Conservation (phyloP, 2,888 invertebrate species). For the Noctua pronuba region DNA sequence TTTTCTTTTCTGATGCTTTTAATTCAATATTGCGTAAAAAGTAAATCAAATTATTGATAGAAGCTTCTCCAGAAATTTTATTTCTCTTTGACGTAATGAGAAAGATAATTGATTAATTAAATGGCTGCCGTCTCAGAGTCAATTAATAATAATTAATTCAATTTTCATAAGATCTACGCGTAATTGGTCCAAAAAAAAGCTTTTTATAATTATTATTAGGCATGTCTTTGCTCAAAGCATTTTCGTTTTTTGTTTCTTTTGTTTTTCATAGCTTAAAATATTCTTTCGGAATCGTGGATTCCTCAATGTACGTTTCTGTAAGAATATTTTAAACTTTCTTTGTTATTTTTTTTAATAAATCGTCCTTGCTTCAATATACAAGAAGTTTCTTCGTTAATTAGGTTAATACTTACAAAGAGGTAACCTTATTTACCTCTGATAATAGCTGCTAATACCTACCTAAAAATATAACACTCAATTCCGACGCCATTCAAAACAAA, state of each 20-base stretch:
- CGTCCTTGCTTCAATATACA: neutral
- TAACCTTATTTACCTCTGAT: neutral
- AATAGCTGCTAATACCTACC: conserved; percentile 8
- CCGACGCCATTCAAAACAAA: conserved; percentile 22
- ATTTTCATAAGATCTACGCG: conserved; percentile 30
- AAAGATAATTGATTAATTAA: conserved; percentile 55
- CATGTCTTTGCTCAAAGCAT: neutral
- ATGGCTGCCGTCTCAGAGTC: conserved; percentile 26
- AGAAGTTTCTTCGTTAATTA: neutral
- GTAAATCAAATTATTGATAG: conserved; percentile 15
- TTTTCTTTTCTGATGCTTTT: conserved; percentile 44
- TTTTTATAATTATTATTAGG: conserved; percentile 23
- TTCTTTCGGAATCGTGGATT: neutral
- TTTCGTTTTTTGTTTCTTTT: neutral
- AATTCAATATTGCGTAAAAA: neutral
- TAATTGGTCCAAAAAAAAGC: conserved; percentile 39
- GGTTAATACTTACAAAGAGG: neutral
- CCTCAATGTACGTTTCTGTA: neutral
- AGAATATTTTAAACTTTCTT: neutral
- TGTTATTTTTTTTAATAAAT: neutral
- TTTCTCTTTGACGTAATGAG: conserved; percentile 25
- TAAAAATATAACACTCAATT: conserved; percentile 31
- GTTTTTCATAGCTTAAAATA: neutral
- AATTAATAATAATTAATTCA: conserved; percentile 51
- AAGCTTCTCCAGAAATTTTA: conserved; percentile 38